Evolutionary conservation across 2,113 vertebrate genomes (phyloP).

Genomic region (Corynorhinus townsendii): DNA sequence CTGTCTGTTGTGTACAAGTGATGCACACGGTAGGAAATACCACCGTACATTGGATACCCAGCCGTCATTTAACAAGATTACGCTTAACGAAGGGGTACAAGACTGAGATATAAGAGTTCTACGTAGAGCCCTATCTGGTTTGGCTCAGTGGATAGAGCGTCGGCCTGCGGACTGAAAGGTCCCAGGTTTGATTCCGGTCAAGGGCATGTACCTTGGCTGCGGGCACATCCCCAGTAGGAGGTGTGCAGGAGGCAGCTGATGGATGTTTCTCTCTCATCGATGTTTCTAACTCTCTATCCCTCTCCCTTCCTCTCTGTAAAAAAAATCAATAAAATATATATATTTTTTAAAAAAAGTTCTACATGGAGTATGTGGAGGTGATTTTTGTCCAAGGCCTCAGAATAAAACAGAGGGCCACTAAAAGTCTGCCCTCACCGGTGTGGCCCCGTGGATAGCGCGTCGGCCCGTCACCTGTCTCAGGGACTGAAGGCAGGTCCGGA

Average conservation of each 20-base stretch:
- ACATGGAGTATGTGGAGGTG: background rate
- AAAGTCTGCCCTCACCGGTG: background rate
- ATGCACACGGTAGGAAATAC: background rate
- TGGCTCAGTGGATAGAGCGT: too few species aligned
- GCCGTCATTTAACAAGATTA: background rate
- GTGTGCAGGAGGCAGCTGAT: too few species aligned
- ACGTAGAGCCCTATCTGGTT: too few species aligned
- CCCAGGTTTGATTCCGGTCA: too few species aligned
- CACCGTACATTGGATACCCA: background rate
- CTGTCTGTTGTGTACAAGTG: background rate
- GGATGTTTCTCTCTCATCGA: too few species aligned
- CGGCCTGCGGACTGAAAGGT: too few species aligned
- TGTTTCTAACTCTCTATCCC: too few species aligned
- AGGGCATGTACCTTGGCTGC: too few species aligned
- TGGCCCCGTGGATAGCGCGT: background rate
- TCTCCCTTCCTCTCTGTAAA: too few species aligned
- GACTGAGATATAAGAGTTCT: background rate
- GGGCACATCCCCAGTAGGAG: too few species aligned
- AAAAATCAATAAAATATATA: too few species aligned
- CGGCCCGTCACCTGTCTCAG: background rate
- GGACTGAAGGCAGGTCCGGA: background rate
- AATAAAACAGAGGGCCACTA: background rate
- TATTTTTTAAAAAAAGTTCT: too few species aligned
- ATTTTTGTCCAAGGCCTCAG: background rate
- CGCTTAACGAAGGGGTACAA: background rate